Evolutionary conservation across 2,888 invertebrate species (phyloP).

Genomic region (Dynastes maya): DNA sequence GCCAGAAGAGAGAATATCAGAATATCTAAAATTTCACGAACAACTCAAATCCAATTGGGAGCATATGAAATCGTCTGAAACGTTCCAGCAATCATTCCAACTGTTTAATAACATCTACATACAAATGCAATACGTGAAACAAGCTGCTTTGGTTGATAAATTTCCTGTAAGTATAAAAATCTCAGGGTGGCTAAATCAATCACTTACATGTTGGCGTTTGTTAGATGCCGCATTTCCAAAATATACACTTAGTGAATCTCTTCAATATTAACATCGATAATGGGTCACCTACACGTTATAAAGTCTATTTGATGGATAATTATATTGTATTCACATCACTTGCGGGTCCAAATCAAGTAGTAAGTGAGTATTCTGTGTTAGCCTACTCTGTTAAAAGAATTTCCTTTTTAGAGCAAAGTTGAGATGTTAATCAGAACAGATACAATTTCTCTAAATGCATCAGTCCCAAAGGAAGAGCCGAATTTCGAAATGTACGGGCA

Average conservation of each 20-base stretch:
- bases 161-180: constrained; percentile 39
- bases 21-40: constrained; percentile 45
- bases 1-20: constrained; percentile 40
- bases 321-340: constrained; percentile 23
- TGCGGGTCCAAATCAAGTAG: neutral
- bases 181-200: neutral
- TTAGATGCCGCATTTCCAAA: constrained; percentile 34
- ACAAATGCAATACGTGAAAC: constrained; percentile 45
- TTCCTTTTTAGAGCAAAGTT: constrained; percentile 5
- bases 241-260: constrained; percentile 30
- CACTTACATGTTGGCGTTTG: neutral
- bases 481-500: constrained; percentile 44
- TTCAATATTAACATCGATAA: constrained; percentile 35
- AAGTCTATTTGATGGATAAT: constrained; percentile 37
- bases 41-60: constrained; percentile 38
- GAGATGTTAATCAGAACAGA: constrained; percentile 38
- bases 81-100: constrained; percentile 44
- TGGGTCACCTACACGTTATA: constrained; percentile 16
- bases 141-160: constrained; percentile 36
- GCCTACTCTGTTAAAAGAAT: neutral
- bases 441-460: constrained; percentile 31
- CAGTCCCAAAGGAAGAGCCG: constrained; percentile 25
- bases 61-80: constrained; percentile 29
- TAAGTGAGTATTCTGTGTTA: neutral
- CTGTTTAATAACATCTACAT: constrained; percentile 42